These are phyloP conservation scores for Esox niger DNA, from an alignment of 2,113 vertebrate genomes.

Conservation along the genomic window DNA sequence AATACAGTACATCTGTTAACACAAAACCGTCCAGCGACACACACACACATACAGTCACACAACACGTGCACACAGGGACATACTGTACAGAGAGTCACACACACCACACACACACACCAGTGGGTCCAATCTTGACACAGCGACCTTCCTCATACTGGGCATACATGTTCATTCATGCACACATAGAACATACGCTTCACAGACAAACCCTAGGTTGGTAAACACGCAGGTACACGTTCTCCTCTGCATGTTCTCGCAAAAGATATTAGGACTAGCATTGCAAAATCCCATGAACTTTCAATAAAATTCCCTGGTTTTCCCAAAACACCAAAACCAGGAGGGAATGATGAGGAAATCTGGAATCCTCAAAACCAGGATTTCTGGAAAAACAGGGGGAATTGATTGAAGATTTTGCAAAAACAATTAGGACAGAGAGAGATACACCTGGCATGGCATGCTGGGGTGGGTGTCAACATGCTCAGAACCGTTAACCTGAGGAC, in stretches of 20 bases:
- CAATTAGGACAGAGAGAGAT: conserved; percentile 36
- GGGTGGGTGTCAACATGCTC: conserved; percentile 46
- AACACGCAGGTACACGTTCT: neutral
- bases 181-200: conserved; percentile 11
- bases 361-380: too few relatives aligned
- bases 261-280: too few relatives aligned
- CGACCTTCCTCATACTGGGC: conserved; percentile 15
- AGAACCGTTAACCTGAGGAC: neutral
- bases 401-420: too few relatives aligned
- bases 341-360: too few relatives aligned
- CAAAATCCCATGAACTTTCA: too few relatives aligned
- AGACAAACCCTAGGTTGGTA: conserved; percentile 18
- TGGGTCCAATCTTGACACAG: too few relatives aligned
- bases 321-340: too few relatives aligned
- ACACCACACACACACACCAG: conserved; percentile 23
- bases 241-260: too few relatives aligned
- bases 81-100: conserved; percentile 31
- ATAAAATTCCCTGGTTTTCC: too few relatives aligned
- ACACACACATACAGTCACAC: conserved; percentile 32
- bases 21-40: conserved; percentile 30
- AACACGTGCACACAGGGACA: conserved; percentile 23
- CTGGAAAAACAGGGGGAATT: too few relatives aligned
- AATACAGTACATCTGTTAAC: conserved; percentile 29
- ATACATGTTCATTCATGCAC: conserved; percentile 18
- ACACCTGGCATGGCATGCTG: conserved; percentile 18